Percentiles rank a stretch among this genome's conserved stretches.
Conservation (phyloP, 2,113 vertebrate species). For the Oreotrochilus melanogaster region DNA sequence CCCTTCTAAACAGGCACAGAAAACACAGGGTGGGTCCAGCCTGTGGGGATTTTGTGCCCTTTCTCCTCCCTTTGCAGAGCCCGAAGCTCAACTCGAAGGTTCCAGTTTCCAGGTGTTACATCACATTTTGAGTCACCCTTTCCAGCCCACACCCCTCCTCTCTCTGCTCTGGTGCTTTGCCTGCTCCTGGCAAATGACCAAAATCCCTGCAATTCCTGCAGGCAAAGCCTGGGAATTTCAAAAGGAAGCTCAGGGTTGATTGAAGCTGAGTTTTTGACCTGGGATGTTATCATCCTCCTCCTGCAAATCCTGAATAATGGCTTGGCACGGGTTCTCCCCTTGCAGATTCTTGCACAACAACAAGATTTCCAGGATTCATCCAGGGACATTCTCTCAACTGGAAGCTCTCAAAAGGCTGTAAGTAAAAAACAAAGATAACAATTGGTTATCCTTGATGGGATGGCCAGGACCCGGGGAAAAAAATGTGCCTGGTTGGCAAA, state of each 20-base stretch:
- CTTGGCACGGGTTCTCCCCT: not conserved
- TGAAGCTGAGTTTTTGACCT: not conserved
- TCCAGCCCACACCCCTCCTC: not conserved
- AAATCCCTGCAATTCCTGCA: not conserved
- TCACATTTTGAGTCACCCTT: slow-evolving; percentile 31
- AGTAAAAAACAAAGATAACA: slow-evolving; percentile 73
- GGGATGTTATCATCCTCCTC: not conserved
- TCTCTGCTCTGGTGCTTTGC: not conserved
- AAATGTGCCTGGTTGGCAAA: slow-evolving; percentile 39
- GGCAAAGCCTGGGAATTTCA: not conserved
- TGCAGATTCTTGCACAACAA: slow-evolving; percentile 95
- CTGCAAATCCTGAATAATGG: slow-evolving; percentile 14
- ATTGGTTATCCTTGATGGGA: slow-evolving; percentile 30
- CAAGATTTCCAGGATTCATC: slow-evolving; percentile 87
- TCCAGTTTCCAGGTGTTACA: slow-evolving; percentile 10
- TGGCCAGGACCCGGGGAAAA: not conserved
- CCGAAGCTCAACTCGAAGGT: not conserved
- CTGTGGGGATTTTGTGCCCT: not conserved
- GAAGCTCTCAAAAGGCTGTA: slow-evolving; percentile 91
- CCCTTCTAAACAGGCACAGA: not conserved
- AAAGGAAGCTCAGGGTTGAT: not conserved
- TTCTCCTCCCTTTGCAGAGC: slow-evolving; percentile 1
- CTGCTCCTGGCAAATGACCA: not conserved
- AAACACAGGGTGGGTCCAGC: not conserved
- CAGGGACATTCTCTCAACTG: slow-evolving; percentile 88